Evolutionary conservation across 2,888 invertebrate species (phyloP).

Genomic region (Chrysina gloriosa): DNA sequence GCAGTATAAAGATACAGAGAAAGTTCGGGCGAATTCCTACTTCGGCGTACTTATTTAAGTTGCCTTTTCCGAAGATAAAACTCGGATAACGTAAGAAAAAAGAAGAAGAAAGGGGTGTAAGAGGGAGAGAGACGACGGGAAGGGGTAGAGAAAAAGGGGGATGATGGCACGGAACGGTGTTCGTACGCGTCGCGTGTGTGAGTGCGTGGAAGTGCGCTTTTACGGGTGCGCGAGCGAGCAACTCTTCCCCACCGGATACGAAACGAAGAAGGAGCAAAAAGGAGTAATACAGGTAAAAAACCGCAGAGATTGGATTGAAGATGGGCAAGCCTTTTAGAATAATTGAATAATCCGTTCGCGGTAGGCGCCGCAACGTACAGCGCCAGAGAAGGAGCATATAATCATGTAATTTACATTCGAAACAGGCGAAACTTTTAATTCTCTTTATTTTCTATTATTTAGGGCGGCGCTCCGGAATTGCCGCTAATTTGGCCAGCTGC

Average conservation of each 20-base stretch:
- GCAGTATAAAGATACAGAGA: conserved; percentile 49
- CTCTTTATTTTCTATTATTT: conserved; percentile 29
- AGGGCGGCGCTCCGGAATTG: neutral
- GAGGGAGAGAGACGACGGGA: conserved; percentile 49
- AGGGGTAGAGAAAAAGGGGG: too few species aligned
- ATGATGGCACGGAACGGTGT: too few species aligned
- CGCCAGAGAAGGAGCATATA: conserved; percentile 4
- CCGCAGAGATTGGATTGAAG: conserved; percentile 58
- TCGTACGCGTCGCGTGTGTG: too few species aligned
- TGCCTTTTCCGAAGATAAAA: conserved; percentile 54
- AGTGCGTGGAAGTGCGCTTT: too few species aligned
- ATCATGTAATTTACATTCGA: conserved; percentile 35
- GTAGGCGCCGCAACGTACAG: neutral
- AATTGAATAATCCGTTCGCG: conserved; percentile 58
- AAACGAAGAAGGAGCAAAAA: conserved; percentile 9
- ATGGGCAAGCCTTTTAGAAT: conserved; percentile 59
- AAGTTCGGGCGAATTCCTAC: conserved; percentile 49
- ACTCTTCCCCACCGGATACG: neutral
- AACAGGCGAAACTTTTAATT: conserved; percentile 35
- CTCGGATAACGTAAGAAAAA: conserved; percentile 53
- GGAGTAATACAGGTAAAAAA: conserved; percentile 46
- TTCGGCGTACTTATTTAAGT: conserved; percentile 53
- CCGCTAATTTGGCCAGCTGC: too few species aligned
- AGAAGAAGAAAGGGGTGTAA: conserved; percentile 50
- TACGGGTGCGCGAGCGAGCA: too few species aligned